These are phyloP conservation scores for Daboia siamensis DNA, from an alignment of 2,113 vertebrate genomes.

Conservation along the genomic window DNA sequence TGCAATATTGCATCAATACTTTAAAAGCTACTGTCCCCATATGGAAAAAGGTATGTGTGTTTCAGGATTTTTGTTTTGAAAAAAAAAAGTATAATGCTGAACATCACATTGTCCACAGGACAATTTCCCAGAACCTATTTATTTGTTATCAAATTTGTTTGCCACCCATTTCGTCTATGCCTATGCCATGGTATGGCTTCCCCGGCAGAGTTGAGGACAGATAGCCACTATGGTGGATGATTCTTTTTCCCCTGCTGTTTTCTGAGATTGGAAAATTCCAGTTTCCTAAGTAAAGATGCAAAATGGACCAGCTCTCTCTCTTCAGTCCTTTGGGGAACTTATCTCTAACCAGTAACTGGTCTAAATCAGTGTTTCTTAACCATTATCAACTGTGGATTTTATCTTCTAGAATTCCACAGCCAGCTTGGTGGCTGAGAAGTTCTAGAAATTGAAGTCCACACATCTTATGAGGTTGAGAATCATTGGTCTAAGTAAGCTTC, in stretches of 20 bases:
- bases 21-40: constrained; percentile 88
- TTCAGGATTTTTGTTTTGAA: background rate
- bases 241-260: background rate
- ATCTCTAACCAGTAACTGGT: background rate
- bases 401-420: background rate
- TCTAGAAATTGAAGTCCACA: background rate
- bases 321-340: background rate
- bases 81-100: background rate
- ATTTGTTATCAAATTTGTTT: background rate
- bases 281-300: background rate
- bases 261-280: background rate
- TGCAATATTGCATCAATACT: constrained; percentile 77
- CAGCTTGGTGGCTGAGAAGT: background rate
- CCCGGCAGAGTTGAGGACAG: background rate
- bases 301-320: background rate
- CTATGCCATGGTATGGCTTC: background rate
- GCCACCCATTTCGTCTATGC: background rate
- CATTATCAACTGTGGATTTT: background rate
- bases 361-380: background rate
- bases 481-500: background rate
- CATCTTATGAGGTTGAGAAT: background rate
- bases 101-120: background rate
- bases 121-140: background rate
- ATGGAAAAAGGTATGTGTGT: constrained; percentile 86
- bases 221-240: background rate